phyloP scores from a whole-genome alignment of 2,113 vertebrate species.

The Mus spicilegus region DNA sequence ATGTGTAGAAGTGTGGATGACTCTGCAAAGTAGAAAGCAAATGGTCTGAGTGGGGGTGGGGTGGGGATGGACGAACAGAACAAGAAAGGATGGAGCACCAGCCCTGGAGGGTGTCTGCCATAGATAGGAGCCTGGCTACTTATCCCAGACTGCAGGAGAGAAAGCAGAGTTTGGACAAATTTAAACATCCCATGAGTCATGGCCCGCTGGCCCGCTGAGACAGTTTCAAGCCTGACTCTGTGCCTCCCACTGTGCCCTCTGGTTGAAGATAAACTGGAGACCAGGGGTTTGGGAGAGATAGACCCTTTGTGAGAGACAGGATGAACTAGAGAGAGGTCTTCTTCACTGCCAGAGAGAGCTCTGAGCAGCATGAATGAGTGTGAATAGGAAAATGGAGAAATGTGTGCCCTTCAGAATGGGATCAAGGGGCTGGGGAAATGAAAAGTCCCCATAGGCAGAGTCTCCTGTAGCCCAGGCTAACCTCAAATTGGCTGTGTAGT shows the following conservation, averaged over 20 bases:
- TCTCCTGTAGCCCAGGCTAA: background rate
- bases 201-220: background rate
- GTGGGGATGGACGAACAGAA: background rate
- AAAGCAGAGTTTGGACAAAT: background rate
- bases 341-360: too few relatives aligned
- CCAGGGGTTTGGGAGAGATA: background rate
- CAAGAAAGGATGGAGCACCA: too few relatives aligned
- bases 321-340: background rate
- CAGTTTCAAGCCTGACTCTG: background rate
- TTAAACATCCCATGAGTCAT: background rate
- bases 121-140: background rate
- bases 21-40: constrained; percentile 24
- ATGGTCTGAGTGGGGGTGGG: background rate
- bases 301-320: background rate
- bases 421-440: background rate
- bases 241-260: background rate
- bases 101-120: background rate
- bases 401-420: background rate
- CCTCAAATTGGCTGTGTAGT: too few relatives aligned
- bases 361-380: background rate
- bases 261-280: background rate
- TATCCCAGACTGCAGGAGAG: constrained; percentile 44
- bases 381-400: background rate
- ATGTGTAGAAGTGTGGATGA: background rate
- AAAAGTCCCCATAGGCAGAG: background rate